Percentiles rank a stretch among this genome's conserved stretches.
phyloP scores from a whole-genome alignment of 2,797 vertebrate species.

The Halcyon badia region DNA sequence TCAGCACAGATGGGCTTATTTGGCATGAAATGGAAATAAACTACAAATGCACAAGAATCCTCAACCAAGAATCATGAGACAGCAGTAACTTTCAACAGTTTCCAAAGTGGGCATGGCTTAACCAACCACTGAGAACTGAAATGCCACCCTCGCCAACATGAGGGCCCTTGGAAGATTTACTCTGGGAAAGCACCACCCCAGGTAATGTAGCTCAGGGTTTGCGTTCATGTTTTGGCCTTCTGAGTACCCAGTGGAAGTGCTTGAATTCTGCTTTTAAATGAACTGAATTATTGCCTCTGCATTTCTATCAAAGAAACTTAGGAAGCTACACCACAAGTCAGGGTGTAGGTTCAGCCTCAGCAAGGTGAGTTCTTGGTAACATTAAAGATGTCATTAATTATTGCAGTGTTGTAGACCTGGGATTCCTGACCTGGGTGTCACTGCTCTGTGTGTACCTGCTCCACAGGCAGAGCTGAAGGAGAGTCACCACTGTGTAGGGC shows the following conservation, averaged over 20 bases:
- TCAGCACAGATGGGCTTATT: neutral
- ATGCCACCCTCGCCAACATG: neutral
- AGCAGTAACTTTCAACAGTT: neutral
- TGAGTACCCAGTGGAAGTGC: neutral
- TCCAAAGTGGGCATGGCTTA: neutral
- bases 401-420: neutral
- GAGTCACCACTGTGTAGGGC: rapidly evolving
- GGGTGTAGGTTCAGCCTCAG: neutral
- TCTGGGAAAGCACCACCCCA: neutral
- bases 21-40: neutral
- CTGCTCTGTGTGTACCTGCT: neutral
- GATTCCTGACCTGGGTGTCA: conserved; percentile 36
- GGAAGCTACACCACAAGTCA: neutral
- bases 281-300: neutral
- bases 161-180: neutral
- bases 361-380: neutral
- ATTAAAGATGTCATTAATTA: neutral
- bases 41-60: neutral
- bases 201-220: neutral
- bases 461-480: rapidly evolving
- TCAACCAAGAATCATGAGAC: neutral
- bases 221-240: neutral
- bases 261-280: neutral
- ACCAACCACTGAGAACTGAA: neutral
- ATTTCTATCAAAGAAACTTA: neutral